Base-by-base conservation (phyloP, 1,140 invertebrate genomes). In the Batillaria attramentaria region DNA sequence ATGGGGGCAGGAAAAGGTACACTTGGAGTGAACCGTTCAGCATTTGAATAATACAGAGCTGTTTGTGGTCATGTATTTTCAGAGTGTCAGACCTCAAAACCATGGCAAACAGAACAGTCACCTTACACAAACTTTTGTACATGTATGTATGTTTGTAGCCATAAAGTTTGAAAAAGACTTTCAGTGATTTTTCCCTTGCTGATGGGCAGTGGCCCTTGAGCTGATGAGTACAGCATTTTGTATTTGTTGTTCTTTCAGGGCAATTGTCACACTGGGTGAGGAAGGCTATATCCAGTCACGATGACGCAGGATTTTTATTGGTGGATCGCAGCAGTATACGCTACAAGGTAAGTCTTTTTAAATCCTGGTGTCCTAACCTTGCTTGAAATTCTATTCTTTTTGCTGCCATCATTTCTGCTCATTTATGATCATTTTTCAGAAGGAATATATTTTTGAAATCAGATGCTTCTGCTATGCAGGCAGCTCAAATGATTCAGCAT, bases 1-100 rank as follows among this genome's bases (percentile, higher is more conserved):
- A 94, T 97, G 89, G 96, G 96, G 13, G 95, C 96, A 37, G 96
- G 96, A n/a, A 95, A 95, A 93, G 96, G 95, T 93, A 91, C 72
- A 42, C 60, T 50, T 68, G 46, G 66, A 1, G 66, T 37, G 13
- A 6, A 37, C 13, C 65, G 28, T 35, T 16, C 37, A 33, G 37
- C 24, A 13, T 65, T 24, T 65, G 20, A 65, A 24, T 33, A 65
- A 6, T 28, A 33, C 18, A n/a, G 20, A 28, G 31, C 62, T 54
- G 2, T 54, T 54, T 54, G 50, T 3, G n/a, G n/a, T n/a, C n/a
- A n/a, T n/a, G n/a, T n/a, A n/a, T n/a, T n/a, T n/a, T n/a, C n/a
- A n/a, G n/a, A n/a, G n/a, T n/a, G n/a, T n/a, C n/a, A n/a, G n/a
- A n/a, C n/a, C n/a, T n/a, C n/a, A n/a, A n/a, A n/a, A n/a, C n/a